phyloP scores from a whole-genome alignment of 2,113 vertebrate species.

The Pachyramphus minor region DNA sequence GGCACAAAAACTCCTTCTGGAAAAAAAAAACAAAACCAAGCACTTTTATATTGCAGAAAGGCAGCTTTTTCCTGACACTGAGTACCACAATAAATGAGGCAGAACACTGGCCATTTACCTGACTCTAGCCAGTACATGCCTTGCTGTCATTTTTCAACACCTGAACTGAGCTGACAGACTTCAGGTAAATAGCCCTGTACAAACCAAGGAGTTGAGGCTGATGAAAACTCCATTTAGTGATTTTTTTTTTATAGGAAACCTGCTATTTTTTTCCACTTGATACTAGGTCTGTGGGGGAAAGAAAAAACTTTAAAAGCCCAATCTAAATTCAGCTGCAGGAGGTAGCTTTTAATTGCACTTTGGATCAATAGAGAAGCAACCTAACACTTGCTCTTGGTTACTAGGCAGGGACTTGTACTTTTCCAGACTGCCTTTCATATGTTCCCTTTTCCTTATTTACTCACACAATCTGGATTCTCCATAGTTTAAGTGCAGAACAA shows the following conservation, averaged over 20 bases:
- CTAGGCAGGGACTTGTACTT: slow-evolving; percentile 11
- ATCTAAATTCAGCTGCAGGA: slow-evolving; percentile 43
- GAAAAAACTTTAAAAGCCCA: neutral
- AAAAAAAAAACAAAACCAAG: neutral
- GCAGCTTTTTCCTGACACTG: neutral
- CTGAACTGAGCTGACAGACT: neutral
- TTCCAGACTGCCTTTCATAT: neutral
- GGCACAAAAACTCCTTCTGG: neutral
- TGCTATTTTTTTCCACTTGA: neutral
- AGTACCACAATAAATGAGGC: neutral
- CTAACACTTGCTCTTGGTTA: neutral
- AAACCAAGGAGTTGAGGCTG: neutral
- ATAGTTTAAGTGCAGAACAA: neutral
- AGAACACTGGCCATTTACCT: neutral
- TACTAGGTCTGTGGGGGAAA: neutral
- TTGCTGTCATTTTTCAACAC: neutral
- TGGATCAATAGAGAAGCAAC: slow-evolving; percentile 21
- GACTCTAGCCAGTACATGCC: neutral
- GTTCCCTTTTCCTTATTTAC: neutral
- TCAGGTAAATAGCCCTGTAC: neutral
- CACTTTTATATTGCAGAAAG: neutral
- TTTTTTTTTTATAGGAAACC: neutral
- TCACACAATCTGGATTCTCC: neutral
- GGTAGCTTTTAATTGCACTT: slow-evolving; percentile 45
- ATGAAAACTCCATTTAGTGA: neutral